These are phyloP conservation scores for Rhinophrynus dorsalis DNA, from an alignment of 2,797 vertebrate genomes.

Conservation along the genomic window DNA sequence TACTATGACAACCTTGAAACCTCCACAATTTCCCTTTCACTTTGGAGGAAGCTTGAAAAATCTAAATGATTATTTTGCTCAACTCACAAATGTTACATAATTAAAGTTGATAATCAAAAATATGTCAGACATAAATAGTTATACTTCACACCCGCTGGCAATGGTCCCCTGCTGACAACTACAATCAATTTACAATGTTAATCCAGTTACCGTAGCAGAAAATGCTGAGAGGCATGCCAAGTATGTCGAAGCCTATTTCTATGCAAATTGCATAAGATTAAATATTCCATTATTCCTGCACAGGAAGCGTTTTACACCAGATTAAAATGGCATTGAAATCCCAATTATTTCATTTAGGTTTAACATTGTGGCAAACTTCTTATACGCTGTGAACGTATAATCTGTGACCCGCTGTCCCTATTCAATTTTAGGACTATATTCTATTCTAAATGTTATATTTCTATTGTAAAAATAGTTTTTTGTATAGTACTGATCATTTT, in stretches of 20 bases:
- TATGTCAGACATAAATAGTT: background rate
- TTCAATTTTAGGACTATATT: too few species aligned
- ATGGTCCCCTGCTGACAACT: background rate
- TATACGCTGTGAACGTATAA: too few species aligned
- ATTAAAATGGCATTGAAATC: background rate
- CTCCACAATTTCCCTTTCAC: too few species aligned
- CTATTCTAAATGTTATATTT: too few species aligned
- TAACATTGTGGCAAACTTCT: background rate
- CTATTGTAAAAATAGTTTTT: too few species aligned
- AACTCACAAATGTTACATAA: constrained; percentile 20
- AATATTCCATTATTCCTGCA: constrained; percentile 1
- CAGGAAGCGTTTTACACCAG: background rate
- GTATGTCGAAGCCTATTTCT: background rate
- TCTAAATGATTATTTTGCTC: background rate
- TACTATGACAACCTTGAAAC: too few species aligned
- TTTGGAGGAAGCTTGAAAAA: too few species aligned
- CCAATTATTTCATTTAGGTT: background rate
- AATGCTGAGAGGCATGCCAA: constrained; percentile 6
- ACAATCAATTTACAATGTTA: constrained; percentile 29
- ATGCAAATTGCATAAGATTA: constrained; percentile 15
- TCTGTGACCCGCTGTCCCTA: too few species aligned
- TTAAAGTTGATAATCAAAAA: constrained; percentile 36
- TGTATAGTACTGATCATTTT: too few species aligned
- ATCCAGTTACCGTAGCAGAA: constrained; percentile 32
- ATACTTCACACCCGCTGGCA: constrained; percentile 14